Base-by-base conservation (phyloP, 1,140 invertebrate species). In the Zophobas morio region DNA sequence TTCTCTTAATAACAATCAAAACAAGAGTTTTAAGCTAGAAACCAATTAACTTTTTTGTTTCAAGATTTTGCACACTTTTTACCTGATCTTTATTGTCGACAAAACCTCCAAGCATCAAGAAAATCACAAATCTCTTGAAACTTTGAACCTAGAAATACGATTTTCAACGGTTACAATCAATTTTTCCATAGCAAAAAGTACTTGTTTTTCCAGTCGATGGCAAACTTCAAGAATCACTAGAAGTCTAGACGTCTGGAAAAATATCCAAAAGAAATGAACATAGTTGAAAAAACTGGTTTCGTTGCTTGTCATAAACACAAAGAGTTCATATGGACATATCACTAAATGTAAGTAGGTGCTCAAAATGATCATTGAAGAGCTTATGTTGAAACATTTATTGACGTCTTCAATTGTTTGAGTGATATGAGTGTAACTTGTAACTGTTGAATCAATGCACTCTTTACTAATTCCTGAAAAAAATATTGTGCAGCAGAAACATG, bases 301-400 rank as follows among this genome's bases (percentile, higher is more conserved):
- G 20, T 32, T 66, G 60, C 60, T 66, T 32, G 60, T 42, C 39
- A 66, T 6, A 32, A 66, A 20, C 6, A 66, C 60, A 42, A 42
- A 66, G 3, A 66, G 39, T n/a, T 42, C n/a, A 20, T 66, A 66
- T 1, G 60, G 60, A 32, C 37, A 42, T 20, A 66, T 42, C 20
- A 66, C 60, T 32, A 66, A 66, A 42, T 66, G 37, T 20, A 66
- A 2, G 20, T 66, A 66, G 33, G 37, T 42, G 32, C 60, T 66
- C 4, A 66, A 66, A 42, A 66, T 66, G 3, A 66, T 60, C 36
- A 37, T 60, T 35, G 56, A 20, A 2, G 6, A 6, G 42, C 35
- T 33, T 20, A 1, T 40, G 32, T 1, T 33, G 33, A 66, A 66
- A 66, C 37, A 66, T n/a, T 42, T 46, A 36, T 66, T 66, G 20